A percentile compares a stretch with the other conserved stretches of the same genome.
These are phyloP conservation scores for Mystacides longicornis DNA, from an alignment of 2,888 invertebrate genomes.

Conservation along the genomic window DNA sequence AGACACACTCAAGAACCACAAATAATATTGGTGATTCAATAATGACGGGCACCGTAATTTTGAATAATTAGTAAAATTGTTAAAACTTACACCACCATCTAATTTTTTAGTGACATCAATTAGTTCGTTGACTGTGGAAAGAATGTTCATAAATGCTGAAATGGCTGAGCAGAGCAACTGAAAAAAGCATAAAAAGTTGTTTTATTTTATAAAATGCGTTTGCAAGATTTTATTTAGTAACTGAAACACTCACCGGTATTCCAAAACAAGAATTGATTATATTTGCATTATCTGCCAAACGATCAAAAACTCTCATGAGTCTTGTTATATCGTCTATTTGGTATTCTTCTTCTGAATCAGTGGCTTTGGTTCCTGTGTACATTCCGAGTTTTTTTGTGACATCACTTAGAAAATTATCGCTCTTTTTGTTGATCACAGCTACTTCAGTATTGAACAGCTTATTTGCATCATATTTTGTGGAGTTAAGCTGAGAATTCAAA, in stretches of 20 bases:
- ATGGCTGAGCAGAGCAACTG: constrained; percentile 22
- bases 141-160: constrained; percentile 21
- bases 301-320: constrained; percentile 22
- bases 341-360: constrained; percentile 4
- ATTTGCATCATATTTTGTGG: constrained; percentile 19
- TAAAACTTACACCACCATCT: constrained; percentile 3
- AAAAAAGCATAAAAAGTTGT: constrained; percentile 8
- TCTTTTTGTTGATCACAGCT: constrained; percentile 11
- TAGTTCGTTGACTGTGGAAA: constrained; percentile 20
- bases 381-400: constrained; percentile 5
- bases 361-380: background rate
- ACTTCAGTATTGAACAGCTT: constrained; percentile 21
- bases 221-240: background rate
- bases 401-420: constrained; percentile 11
- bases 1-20: no score
- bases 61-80: no score
- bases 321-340: constrained; percentile 20
- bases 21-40: no score
- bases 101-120: constrained; percentile 16
- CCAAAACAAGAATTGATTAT: constrained; percentile 25
- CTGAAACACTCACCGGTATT: constrained; percentile 17
- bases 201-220: background rate
- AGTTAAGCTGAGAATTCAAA: constrained; percentile 20
- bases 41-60: no score
- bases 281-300: constrained; percentile 23